These are phyloP conservation scores for Tenthredo livida DNA, from an alignment of 2,888 invertebrate species.

Conservation along the genomic window DNA sequence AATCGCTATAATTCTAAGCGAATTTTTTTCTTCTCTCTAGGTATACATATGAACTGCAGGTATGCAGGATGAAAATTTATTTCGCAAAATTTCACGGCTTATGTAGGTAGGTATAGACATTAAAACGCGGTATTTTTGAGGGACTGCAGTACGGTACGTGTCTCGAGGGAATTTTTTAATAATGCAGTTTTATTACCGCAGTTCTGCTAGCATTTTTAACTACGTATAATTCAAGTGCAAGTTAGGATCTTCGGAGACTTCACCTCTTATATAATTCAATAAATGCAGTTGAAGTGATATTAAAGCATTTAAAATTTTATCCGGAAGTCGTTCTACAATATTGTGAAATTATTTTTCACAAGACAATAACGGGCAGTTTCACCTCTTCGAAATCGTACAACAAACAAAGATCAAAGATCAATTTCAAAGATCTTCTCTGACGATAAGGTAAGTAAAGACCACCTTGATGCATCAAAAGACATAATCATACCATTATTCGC, in stretches of 20 bases:
- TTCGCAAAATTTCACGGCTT: neutral
- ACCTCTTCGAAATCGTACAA: neutral
- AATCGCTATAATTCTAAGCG: neutral
- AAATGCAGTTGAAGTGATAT: neutral
- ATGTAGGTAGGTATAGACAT: neutral
- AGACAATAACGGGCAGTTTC: neutral
- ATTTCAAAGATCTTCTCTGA: neutral
- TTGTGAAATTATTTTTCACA: neutral
- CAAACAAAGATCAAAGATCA: too few relatives aligned
- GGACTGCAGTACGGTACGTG: neutral
- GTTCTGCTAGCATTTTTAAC: neutral
- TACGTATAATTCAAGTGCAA: neutral
- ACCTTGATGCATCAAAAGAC: neutral
- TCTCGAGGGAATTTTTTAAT: slow-evolving; percentile 6
- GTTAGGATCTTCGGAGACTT: neutral
- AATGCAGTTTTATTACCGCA: neutral
- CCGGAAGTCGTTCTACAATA: neutral
- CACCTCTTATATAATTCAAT: neutral
- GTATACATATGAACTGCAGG: neutral
- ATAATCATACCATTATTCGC: neutral
- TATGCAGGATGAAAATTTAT: neutral
- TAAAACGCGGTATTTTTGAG: neutral
- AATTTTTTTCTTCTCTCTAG: neutral
- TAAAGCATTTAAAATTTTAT: neutral
- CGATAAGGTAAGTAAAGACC: neutral